A percentile compares a stretch with the other conserved stretches of the same genome.
These are phyloP conservation scores for Schizotus pectinicornis DNA, from an alignment of 2,888 invertebrate species.

Conservation along the genomic window DNA sequence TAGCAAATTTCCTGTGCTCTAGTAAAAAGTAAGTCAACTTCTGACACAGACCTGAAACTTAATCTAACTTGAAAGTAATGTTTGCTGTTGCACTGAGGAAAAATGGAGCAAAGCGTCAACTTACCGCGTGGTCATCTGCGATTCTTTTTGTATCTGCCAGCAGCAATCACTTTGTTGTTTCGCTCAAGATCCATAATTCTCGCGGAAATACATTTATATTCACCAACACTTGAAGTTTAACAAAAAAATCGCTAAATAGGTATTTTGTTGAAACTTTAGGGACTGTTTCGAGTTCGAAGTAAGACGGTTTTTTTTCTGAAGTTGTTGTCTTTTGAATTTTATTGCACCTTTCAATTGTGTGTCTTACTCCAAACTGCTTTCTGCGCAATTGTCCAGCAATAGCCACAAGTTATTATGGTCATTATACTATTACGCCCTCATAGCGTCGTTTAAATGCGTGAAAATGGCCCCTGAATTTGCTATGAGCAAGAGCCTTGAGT, in stretches of 20 bases:
- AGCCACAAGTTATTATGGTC: constrained; percentile 57
- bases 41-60: constrained; percentile 31
- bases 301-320: constrained; percentile 20
- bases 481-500: constrained; percentile 54
- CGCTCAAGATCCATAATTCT: constrained; percentile 48
- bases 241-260: background rate
- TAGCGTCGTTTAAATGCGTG: constrained; percentile 56
- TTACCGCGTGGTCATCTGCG: constrained; percentile 57
- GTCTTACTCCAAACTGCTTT: constrained; percentile 57
- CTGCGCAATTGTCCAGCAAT: constrained; percentile 59
- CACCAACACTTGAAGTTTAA: constrained; percentile 15
- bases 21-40: constrained; percentile 45
- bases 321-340: constrained; percentile 26
- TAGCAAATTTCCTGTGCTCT: constrained; percentile 51
- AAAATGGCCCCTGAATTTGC: constrained; percentile 58
- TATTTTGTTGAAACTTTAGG: constrained; percentile 2
- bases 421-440: constrained; percentile 61
- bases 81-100: constrained; percentile 1
- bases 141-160: constrained; percentile 47
- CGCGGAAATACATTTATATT: constrained; percentile 49
- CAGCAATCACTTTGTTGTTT: constrained; percentile 38
- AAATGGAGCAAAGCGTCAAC: constrained; percentile 25
- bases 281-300: constrained; percentile 21
- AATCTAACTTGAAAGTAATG: constrained; percentile 16
- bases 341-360: constrained; percentile 51